Base-by-base conservation (phyloP, 2,797 vertebrate genomes). In the Babyrousa celebensis region DNA sequence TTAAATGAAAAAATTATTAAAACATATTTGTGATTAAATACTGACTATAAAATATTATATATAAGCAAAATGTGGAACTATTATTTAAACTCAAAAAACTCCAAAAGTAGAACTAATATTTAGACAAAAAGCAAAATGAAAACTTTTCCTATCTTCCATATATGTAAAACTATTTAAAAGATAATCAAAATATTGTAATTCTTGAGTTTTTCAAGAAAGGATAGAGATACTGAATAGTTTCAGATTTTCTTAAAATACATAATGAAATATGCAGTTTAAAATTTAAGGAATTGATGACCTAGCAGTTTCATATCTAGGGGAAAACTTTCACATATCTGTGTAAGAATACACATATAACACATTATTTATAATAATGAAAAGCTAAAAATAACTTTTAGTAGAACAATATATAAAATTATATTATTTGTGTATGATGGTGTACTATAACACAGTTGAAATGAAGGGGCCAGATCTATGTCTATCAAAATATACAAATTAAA, bases 21-120 rank as follows among this genome's bases (percentile, higher is more conserved):
- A 58, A 68, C 80, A 70, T 63, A 40, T 77, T 85, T 85, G 11
- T 79, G 65, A 82, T 77, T 82, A 84, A 93, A 78, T 78, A 83
- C 1, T 68, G 12, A 91, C 1, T 60, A 1, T 85, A 29, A 93
- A 18, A n/a, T 93, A 88, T 86, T 27, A 92, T 10, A 63, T 40
- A 15, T 36, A 71, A 79, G 52, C 16, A 58, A 63, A 90, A 63
- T n/a, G 2, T 48, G 0, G 9, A 92, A 65, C 20, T 75, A 82
- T 43, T 12, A 20, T 91, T 95, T 84, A 91, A 29, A 74, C 27
- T 10, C 43, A 6, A 48, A 48, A 48, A 48, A 48, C 43, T 48
- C 43, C 43, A 48, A 48, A 63, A 36, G 3, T 48, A 0, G 9
- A 94, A 65, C 20, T 75, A 78, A 43, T 12, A 20, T 91, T 95